These are phyloP conservation scores for Sabatieria punctata DNA, from an alignment of 2,888 invertebrate species.

Conservation along the genomic window DNA sequence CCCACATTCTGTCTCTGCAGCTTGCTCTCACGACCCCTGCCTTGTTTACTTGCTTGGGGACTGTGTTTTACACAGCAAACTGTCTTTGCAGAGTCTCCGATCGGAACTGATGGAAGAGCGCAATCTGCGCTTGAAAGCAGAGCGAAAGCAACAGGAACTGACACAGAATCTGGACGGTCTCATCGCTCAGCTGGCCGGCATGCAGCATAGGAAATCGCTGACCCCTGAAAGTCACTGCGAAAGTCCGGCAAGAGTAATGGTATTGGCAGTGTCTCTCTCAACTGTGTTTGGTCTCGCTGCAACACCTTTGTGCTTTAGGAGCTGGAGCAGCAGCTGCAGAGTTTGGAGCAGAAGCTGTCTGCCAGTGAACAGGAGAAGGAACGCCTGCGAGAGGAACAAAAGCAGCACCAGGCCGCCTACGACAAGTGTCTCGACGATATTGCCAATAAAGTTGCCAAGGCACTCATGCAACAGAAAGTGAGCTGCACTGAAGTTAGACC, in stretches of 20 bases:
- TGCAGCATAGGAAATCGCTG: too few relatives aligned
- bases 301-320: too few relatives aligned
- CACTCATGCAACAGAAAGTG: constrained; percentile 3
- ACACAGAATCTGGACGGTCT: background rate
- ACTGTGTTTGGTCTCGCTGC: too few relatives aligned
- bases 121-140: background rate
- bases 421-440: constrained; percentile 2
- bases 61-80: too few relatives aligned
- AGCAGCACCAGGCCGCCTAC: background rate
- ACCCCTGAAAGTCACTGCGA: too few relatives aligned
- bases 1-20: too few relatives aligned
- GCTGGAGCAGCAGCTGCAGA: background rate
- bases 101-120: constrained; percentile 4
- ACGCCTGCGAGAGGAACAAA: background rate
- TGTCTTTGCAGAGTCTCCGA: constrained; percentile 1
- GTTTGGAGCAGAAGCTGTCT: background rate
- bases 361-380: background rate
- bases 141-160: background rate
- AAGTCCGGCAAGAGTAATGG: too few relatives aligned
- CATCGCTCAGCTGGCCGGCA: background rate
- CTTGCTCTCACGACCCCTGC: too few relatives aligned
- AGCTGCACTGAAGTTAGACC: too few relatives aligned
- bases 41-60: too few relatives aligned
- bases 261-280: too few relatives aligned
- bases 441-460: constrained; percentile 1